Base-by-base conservation (phyloP, 2,113 vertebrate species). In the Connochaetes taurinus region DNA sequence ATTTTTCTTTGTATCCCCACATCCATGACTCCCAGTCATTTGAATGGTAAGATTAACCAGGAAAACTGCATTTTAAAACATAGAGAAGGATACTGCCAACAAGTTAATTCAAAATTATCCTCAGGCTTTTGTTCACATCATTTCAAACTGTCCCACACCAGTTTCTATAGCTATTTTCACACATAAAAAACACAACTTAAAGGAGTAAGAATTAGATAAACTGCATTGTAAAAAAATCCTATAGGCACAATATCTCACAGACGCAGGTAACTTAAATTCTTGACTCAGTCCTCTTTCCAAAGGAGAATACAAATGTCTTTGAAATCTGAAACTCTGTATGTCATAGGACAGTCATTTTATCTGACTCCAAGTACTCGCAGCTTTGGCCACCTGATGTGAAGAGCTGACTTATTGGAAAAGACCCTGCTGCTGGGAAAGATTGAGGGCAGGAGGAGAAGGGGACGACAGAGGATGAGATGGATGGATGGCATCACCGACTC, bases 201-300 rank as follows among this genome's bases (percentile, higher is more conserved):
- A 87, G 52, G 8, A 53, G 33, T 33, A n/a, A 58, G 81, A 95
- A 78, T 87, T 25, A 87, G 33, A 87, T 14, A 21, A 89, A 81
- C n/a, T 50, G 57, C 83, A 86, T 13, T 58, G 92, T 92, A 78
- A 36, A 40, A 11, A 87, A 16, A 78, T 62, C 57, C 74, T 23
- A 3, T 25, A 92, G 64, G 60, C 60, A 80, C 27, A 91, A 12
- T 25, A 87, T 36, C 43, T 95, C 55, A 90, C 31, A 64, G 89
- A 83, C 25, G n/a, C 21, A 45, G 57, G 23, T 64, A 74, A 12
- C 60, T 52, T 95, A 31, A 94, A 84, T 36, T 92, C 84, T 78
- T 92, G 19, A 94, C 47, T 85, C 87, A 90, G 80, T 33, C 67
- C 33, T 96, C 57, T 87, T 94, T 76, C 67, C 87, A 81, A 92